Conservation (phyloP, 2,888 invertebrate species). For the Hyposoter dolosus region DNA sequence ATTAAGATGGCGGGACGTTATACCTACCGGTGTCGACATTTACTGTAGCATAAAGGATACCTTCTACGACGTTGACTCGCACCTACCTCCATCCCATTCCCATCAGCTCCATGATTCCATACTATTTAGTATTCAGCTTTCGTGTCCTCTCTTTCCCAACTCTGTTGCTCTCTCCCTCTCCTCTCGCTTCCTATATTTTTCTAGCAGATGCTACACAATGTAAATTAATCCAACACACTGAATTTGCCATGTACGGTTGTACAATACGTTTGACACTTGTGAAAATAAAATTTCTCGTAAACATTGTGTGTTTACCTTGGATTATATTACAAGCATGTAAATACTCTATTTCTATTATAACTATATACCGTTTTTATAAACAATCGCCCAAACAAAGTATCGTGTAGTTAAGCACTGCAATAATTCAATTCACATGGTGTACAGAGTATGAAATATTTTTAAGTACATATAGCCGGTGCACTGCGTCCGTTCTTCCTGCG, state of each 20-base stretch:
- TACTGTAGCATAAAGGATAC: constrained; percentile 36
- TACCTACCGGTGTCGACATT: constrained; percentile 47
- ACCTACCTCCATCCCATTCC: constrained; percentile 34
- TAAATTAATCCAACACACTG: background rate
- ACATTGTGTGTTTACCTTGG: background rate
- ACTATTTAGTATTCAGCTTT: constrained; percentile 32
- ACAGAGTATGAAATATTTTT: background rate
- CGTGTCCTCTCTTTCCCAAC: background rate
- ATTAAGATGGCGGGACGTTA: constrained; percentile 60
- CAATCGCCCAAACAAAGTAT: background rate
- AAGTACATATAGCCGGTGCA: background rate
- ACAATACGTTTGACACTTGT: background rate
- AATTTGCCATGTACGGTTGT: background rate
- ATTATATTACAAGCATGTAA: background rate
- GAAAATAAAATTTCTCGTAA: background rate
- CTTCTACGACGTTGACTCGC: constrained; percentile 40
- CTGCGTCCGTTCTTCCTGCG: background rate
- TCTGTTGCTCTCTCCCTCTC: background rate
- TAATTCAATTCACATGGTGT: background rate
- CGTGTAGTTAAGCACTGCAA: background rate
- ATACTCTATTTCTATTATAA: no score
- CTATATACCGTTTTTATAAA: background rate
- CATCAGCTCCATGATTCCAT: constrained; percentile 8
- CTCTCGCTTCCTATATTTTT: background rate
- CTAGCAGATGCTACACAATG: background rate